Base-by-base conservation (phyloP, 2,113 vertebrate species). In the Charadrius vociferus region DNA sequence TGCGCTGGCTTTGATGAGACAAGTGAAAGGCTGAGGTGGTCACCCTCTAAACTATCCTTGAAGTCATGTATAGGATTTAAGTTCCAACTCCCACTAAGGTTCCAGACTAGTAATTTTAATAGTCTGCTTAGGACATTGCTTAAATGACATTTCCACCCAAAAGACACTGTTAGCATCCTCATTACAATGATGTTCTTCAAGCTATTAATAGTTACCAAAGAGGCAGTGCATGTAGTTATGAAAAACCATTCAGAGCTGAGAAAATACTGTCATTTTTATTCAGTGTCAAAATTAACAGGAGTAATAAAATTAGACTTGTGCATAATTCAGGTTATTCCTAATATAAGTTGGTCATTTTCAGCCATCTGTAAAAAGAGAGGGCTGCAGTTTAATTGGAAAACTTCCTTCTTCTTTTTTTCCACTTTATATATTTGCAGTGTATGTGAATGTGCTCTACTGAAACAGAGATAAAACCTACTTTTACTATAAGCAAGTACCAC, bases 291-390 rank as follows among this genome's bases (percentile, higher is more conserved):
- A 93, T 73, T 89, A 95, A 96, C 92, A 84, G 70, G 52, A 70
- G 73, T 86, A 89, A 84, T 88, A 91, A 96, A 97, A 95, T 93
- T 87, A 92, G 88, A 81, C 34, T 79, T 85, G 47, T 95, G 88
- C 77, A 94, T 96, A 94, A 97, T 96, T 96, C 61, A 96, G 49
- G n/a, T 71, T 90, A 45, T 81, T 88, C 86, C 81, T 82, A 87
- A 93, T 80, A 75, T 78, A 92, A 78, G 70, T 62, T n/a, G 16
- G 41, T 34, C 66, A 84, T 77, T 84, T 95, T 90, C 77, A 87
- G 39, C 50, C 53, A 81, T 68, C 23, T 81, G 34, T 72, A 52
- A 73, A 77, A 92, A 93, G 52, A 90, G 14, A 79, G 6, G 5
- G 2, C 26, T 86, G 39, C 18, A 39, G 37, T 41, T 92, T 85